These are phyloP conservation scores for Tigriopus japonicus DNA, from an alignment of 1,140 invertebrate species.

Conservation along the genomic window DNA sequence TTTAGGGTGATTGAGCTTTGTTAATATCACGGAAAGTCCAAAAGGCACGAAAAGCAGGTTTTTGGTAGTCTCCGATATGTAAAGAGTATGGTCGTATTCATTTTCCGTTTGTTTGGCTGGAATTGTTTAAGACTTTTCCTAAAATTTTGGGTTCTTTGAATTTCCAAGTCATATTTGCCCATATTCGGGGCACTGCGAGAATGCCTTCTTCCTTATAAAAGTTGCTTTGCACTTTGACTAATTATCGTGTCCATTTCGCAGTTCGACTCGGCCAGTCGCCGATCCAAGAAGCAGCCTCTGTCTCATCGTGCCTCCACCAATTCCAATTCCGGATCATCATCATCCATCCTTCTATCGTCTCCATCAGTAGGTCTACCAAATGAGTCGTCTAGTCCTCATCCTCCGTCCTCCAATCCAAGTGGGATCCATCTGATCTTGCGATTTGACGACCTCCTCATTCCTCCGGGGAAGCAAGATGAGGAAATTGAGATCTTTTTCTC, in stretches of 20 bases:
- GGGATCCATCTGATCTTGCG: conserved; percentile 50
- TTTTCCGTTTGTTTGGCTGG: too few species aligned
- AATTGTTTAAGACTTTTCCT: too few species aligned
- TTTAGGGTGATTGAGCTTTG: too few species aligned
- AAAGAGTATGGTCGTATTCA: too few species aligned
- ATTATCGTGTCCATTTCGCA: conserved; percentile 1
- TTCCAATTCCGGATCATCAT: neutral
- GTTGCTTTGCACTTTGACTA: neutral
- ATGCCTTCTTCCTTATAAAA: too few species aligned
- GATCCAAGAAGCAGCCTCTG: conserved; percentile 18
- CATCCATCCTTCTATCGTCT: neutral
- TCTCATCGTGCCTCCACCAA: conserved; percentile 16
- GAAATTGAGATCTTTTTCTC: conserved; percentile 73
- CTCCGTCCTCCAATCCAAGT: conserved; percentile 36
- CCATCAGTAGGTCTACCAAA: neutral
- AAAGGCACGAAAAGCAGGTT: too few species aligned
- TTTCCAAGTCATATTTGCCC: too few species aligned
- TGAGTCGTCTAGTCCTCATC: conserved; percentile 13
- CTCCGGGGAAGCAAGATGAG: conserved; percentile 64
- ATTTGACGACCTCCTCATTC: conserved; percentile 70
- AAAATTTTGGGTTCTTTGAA: too few species aligned
- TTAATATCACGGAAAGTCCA: too few species aligned
- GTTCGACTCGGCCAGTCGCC: conserved; percentile 22
- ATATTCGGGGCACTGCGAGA: too few species aligned
- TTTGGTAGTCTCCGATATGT: too few species aligned